Evolutionary conservation across 2,113 vertebrate genomes (phyloP), one percentile per base, ranked within the genome.

Genomic region (Crypturellus undulatus): DNA sequence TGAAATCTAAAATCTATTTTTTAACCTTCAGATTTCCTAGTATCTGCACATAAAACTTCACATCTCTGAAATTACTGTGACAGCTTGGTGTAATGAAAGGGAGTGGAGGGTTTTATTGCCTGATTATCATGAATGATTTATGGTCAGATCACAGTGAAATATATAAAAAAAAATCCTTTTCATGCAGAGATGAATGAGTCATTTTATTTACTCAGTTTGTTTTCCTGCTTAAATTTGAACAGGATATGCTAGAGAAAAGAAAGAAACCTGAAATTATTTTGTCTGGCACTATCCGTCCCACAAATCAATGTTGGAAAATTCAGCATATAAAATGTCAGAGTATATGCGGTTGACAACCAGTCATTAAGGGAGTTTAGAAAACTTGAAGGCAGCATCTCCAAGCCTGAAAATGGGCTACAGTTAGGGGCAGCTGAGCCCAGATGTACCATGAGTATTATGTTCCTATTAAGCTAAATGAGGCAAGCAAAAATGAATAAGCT

Each of bases 191-290:
- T 54, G 94, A 92, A 75, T 60, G 40, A 68, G 30, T 78, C 0
- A 72, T 64, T 92, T 95, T 71, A 76, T 58, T 92, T 85, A 85
- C 67, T 73, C 43, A 49, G 45, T 75, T 93, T 62, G 30, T 63
- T 76, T 78, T 95, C 58, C 51, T 83, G 65, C 36, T 89, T 36
- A 65, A 56, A 68, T 84, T 69, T 89, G 24, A 90, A 72, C 13
- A 88, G 73, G 56, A 90, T 40, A 80, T 18, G 77, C 42, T 63
- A 83, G 42, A 91, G 56, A 26, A 65, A 79, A 30, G 54, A 21
- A 77, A 63, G 30, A 58, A 92, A 52, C 13, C 51, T 9, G 17
- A 51, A 7, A 2, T 34, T 58, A 20, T 59, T 92, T 91, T 71
- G 63, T 26, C 81, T 91, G 70, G 32, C 63, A 72, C 64, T 88